A percentile compares a stretch with the other conserved stretches of the same genome.
Conservation (phyloP, 1,140 invertebrate genomes). For the Oncopeltus fasciatus region DNA sequence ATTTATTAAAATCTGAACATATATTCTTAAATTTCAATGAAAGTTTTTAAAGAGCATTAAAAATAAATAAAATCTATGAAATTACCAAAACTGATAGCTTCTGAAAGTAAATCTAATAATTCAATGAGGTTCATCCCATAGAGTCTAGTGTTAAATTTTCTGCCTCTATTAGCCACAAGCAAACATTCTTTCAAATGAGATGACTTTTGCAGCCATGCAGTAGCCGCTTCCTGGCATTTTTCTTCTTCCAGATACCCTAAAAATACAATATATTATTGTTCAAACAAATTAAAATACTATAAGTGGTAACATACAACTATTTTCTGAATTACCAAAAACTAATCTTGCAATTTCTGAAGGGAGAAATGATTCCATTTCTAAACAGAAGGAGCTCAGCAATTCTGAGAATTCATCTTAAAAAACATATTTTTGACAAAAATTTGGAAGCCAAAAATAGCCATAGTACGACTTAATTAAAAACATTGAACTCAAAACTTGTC, state of each 20-base stretch:
- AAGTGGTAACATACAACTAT: neutral
- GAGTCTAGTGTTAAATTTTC: conserved; percentile 31
- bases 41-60: no score
- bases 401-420: no score
- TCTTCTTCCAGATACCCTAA: conserved; percentile 34
- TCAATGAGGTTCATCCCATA: conserved; percentile 30
- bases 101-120: conserved; percentile 32
- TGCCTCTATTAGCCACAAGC: conserved; percentile 28
- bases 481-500: no score
- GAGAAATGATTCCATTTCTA: conserved; percentile 16
- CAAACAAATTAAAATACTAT: neutral
- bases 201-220: conserved; percentile 31
- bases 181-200: conserved; percentile 33
- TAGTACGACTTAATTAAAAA: no score
- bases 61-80: neutral
- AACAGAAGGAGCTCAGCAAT: no score
- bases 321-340: conserved; percentile 12
- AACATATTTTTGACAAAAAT: no score
- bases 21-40: no score
- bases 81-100: conserved; percentile 29
- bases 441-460: no score
- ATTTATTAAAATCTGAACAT: no score
- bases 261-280: conserved; percentile 17
- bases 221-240: conserved; percentile 31
- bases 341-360: conserved; percentile 18